phyloP scores from a whole-genome alignment of 2,113 vertebrate species.

The Platysternon megacephalum region DNA sequence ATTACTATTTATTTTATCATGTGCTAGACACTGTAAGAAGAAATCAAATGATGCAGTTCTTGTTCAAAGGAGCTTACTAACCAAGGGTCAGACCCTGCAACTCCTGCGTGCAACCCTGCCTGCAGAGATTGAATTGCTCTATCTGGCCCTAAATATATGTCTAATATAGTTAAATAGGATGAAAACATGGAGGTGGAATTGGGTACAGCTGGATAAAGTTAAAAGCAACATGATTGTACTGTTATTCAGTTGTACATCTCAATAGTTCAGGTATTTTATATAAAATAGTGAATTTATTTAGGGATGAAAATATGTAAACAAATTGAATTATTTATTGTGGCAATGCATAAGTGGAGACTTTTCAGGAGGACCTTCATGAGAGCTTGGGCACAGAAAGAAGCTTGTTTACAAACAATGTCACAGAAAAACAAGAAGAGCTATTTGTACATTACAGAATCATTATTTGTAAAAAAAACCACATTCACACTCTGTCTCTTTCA shows the following conservation, averaged over 20 bases:
- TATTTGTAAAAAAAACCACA: background rate
- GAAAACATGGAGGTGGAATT: background rate
- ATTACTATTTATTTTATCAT: background rate
- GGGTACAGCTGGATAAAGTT: background rate
- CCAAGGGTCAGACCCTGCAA: fast-evolving
- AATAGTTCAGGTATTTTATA: background rate
- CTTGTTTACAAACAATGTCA: background rate
- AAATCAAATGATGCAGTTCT: background rate
- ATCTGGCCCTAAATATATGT: background rate
- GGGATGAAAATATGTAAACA: background rate
- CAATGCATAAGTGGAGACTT: background rate
- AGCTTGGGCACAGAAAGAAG: background rate
- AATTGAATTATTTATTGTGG: fast-evolving
- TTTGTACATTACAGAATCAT: background rate
- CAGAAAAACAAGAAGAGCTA: background rate
- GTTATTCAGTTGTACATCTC: background rate
- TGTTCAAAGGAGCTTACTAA: background rate
- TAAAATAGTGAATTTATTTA: background rate
- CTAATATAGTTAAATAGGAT: background rate
- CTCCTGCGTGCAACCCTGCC: background rate
- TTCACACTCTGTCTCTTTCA: background rate
- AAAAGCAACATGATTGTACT: background rate
- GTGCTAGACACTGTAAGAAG: background rate
- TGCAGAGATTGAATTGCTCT: background rate
- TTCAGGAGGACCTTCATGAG: background rate